These are phyloP conservation scores for Latrodectus elegans DNA, from an alignment of 2,888 invertebrate genomes.

Conservation along the genomic window DNA sequence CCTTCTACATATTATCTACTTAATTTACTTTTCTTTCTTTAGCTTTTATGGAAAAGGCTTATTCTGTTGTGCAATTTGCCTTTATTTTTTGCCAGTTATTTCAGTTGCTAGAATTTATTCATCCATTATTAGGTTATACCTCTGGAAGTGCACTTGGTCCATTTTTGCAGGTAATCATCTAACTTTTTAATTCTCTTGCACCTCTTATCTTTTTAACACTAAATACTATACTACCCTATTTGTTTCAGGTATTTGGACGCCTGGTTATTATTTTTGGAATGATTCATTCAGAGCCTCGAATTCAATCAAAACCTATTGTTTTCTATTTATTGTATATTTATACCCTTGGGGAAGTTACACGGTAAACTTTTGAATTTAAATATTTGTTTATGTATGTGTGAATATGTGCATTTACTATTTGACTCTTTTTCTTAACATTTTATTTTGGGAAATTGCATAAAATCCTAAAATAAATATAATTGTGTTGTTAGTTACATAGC, in stretches of 20 bases:
- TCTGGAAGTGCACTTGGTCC: constrained; percentile 84
- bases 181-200: neutral
- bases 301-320: constrained; percentile 90
- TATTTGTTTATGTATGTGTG: too few species aligned
- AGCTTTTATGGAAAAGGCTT: constrained; percentile 82
- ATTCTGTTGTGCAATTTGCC: constrained; percentile 83
- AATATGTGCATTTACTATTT: too few species aligned
- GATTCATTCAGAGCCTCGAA: constrained; percentile 87
- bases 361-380: constrained; percentile 77
- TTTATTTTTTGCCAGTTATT: constrained; percentile 88
- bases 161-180: constrained; percentile 81
- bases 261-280: constrained; percentile 86
- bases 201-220: neutral
- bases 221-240: neutral
- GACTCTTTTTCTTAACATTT: too few species aligned
- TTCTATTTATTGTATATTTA: constrained; percentile 91
- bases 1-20: too few species aligned
- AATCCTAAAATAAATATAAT: too few species aligned
- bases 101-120: constrained; percentile 90
- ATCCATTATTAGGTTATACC: constrained; percentile 91
- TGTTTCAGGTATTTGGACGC: constrained; percentile 81
- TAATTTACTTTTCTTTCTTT: constrained; percentile 52
- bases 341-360: constrained; percentile 86
- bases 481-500: too few species aligned
- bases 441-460: too few species aligned